Evolutionary conservation across 2,888 invertebrate species (phyloP).

Genomic region (Netelia melanura): DNA sequence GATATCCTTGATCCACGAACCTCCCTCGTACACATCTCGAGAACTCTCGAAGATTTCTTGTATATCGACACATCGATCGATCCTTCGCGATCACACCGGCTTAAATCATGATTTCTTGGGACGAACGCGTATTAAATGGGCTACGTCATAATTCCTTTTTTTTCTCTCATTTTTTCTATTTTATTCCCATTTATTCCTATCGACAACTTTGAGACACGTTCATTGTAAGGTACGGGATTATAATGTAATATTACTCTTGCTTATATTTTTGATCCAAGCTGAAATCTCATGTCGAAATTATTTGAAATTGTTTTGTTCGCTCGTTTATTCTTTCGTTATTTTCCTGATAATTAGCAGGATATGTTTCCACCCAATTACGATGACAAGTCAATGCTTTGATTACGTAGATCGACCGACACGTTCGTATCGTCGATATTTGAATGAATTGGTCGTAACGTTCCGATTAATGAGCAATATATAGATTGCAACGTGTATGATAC

Average conservation of each 20-base stretch:
- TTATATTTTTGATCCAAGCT: too few relatives aligned
- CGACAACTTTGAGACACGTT: too few relatives aligned
- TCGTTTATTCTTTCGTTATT: too few relatives aligned
- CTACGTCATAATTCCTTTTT: too few relatives aligned
- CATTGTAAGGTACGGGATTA: too few relatives aligned
- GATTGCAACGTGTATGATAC: not conserved
- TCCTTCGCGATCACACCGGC: not conserved
- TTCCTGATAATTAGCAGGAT: not conserved
- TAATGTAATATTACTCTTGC: too few relatives aligned
- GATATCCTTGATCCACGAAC: not conserved
- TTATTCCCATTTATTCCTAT: too few relatives aligned
- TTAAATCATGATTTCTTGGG: not conserved
- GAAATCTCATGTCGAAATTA: too few relatives aligned
- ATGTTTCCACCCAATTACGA: not conserved
- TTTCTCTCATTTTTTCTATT: too few relatives aligned
- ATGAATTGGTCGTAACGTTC: not conserved
- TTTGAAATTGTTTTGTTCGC: too few relatives aligned
- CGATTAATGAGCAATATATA: not conserved
- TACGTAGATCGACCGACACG: conserved; percentile 15
- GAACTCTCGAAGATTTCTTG: not conserved
- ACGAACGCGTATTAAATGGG: too few relatives aligned
- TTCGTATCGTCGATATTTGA: not conserved
- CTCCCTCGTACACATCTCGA: not conserved
- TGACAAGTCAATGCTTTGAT: conserved; percentile 45
- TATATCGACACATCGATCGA: not conserved